Evolutionary conservation across 1,140 invertebrate genomes (phyloP).

Genomic region (Eumaeus atala): DNA sequence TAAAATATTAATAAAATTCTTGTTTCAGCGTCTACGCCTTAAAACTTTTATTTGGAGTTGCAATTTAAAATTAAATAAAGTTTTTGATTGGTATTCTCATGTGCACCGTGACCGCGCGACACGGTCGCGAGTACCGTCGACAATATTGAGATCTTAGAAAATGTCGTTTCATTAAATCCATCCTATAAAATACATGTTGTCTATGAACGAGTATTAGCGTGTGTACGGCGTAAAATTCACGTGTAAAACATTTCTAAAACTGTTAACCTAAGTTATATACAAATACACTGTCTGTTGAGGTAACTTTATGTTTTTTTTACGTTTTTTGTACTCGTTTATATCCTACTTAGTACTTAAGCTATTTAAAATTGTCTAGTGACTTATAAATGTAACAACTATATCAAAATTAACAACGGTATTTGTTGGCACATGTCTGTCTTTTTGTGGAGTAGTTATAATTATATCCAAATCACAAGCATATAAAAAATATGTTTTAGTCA

Average conservation of each 20-base stretch:
- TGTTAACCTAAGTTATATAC: constrained; percentile 45
- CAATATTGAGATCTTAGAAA: constrained; percentile 63
- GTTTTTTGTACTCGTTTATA: constrained; percentile 53
- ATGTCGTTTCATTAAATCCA: constrained; percentile 51
- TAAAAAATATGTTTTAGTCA: no score
- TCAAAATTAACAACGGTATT: constrained; percentile 57
- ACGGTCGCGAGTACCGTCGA: constrained; percentile 7
- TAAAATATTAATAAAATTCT: no score
- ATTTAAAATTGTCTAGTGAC: constrained; percentile 47
- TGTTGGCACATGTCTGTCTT: constrained; percentile 63
- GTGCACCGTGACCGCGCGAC: not conserved
- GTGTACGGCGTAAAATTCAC: constrained; percentile 23
- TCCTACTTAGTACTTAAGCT: constrained; percentile 38
- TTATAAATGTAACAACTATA: constrained; percentile 70
- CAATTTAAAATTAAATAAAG: no score
- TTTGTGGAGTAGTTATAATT: constrained; percentile 29
- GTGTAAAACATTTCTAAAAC: constrained; percentile 40
- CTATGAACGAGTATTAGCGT: constrained; percentile 18
- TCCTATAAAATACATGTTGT: constrained; percentile 39
- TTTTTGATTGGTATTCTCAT: constrained; percentile 18
- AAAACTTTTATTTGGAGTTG: no score
- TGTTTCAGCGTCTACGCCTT: no score
- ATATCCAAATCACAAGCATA: constrained; percentile 33
- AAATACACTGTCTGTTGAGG: constrained; percentile 64
- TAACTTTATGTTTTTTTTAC: constrained; percentile 37